phyloP scores from a whole-genome alignment of 2,797 vertebrate species.

The Molossus molossus region DNA sequence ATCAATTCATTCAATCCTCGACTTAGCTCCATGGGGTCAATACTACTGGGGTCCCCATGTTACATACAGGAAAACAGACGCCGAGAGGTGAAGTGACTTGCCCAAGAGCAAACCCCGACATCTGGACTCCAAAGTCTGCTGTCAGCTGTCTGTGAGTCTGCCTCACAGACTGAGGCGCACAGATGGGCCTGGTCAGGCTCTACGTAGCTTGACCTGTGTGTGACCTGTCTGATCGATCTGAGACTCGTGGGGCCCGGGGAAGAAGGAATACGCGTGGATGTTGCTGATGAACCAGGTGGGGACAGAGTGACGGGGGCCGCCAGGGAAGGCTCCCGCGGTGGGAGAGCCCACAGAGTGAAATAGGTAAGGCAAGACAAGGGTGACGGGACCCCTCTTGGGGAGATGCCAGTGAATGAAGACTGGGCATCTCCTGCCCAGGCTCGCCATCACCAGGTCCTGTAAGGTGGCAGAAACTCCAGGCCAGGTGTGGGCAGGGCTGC shows the following conservation, averaged over 20 bases:
- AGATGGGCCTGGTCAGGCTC: rapidly evolving
- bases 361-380: neutral
- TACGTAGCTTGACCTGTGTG: rapidly evolving
- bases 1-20: neutral
- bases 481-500: neutral
- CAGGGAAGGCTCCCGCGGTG: neutral
- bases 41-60: neutral
- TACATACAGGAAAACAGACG: neutral
- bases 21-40: neutral
- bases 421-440: neutral
- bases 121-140: neutral
- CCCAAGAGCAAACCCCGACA: neutral
- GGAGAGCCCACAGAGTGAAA: neutral
- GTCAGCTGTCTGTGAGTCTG: rapidly evolving
- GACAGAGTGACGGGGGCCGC: neutral
- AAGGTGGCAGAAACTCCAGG: neutral
- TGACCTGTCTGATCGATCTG: neutral
- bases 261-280: neutral
- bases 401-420: neutral
- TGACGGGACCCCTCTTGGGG: neutral
- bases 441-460: neutral
- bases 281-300: neutral
- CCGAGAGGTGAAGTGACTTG: no score
- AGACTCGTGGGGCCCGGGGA: neutral
- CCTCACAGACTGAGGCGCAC: neutral